These are phyloP conservation scores for Hapalemur alaotrensis DNA, from an alignment of 2,797 vertebrate genomes.

Conservation along the genomic window DNA sequence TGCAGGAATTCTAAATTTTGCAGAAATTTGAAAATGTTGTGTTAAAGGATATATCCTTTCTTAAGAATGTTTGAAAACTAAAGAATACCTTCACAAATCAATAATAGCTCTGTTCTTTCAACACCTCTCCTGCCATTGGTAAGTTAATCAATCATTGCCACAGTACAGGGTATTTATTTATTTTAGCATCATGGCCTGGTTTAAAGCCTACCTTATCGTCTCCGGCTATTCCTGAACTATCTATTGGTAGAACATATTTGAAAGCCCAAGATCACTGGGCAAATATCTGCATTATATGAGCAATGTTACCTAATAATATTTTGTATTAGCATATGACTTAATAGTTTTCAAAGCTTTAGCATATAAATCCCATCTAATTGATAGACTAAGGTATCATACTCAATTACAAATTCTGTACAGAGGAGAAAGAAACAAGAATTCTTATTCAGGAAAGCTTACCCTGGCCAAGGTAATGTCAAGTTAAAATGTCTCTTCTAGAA, in stretches of 20 bases:
- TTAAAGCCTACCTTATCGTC: neutral
- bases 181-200: constrained; percentile 21
- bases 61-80: constrained; percentile 45
- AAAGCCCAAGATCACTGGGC: neutral
- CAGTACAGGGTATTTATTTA: neutral
- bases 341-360: constrained; percentile 42
- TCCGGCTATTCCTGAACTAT: constrained; percentile 27
- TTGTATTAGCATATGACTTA: constrained; percentile 3
- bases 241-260: neutral
- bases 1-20: constrained; percentile 21
- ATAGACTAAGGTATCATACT: neutral
- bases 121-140: neutral
- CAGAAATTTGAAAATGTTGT: constrained; percentile 26
- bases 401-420: constrained; percentile 16
- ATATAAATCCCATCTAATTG: constrained; percentile 39
- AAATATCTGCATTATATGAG: constrained; percentile 22
- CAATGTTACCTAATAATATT: constrained; percentile 9
- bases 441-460: neutral
- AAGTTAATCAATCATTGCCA: neutral
- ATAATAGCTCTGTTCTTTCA: neutral
- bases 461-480: constrained; percentile 35
- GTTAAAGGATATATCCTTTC: neutral
- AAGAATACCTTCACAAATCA: constrained; percentile 32
- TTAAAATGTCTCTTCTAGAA: constrained; percentile 32
- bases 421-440: constrained; percentile 31